Base-by-base conservation (phyloP, 2,113 vertebrate species). In the Anhinga anhinga region DNA sequence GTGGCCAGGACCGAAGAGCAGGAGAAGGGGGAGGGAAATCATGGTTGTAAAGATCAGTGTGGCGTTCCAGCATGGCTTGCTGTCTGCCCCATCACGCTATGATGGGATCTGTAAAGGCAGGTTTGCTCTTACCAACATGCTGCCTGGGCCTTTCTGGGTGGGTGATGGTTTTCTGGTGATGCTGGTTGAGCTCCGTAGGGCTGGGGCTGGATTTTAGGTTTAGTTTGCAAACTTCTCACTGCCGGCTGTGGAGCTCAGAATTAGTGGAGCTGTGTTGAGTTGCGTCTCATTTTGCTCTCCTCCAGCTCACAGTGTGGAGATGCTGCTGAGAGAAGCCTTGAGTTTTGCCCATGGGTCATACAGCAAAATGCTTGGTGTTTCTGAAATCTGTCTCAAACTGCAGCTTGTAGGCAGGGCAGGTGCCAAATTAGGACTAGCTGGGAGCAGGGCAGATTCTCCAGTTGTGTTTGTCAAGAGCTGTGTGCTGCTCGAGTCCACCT, bases 201-300 rank as follows among this genome's bases (percentile, higher is more conserved):
- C 52, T 38, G n/a, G 21, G 45, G 32, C 4, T 4, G 6, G 47
- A 15, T 61, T 23, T 58, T 61, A 25, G 29, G 50, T 38, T 84
- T 36, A 8, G 8, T n/a, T 84, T 30, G 27, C 16, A n/a, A 26
- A 40, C n/a, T 36, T 66, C 19, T 40, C 30, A 27, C 50, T 34
- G 38, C n/a, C 1, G 1, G 25, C 21, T 0, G 0, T 32, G 76
- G 61, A 42, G 76, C 47, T 42, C 50, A 34, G 86, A 21, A 2
- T 32, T 32, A 38, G 5, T 0, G 1, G 52, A 61, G 8, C 30
- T 0, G 1, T 10, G n/a, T 4, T 53, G 50, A 36, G 44, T 66
- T 2, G 1, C 3, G 2, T 67, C n/a, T 52, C 47, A 1, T 40
- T 42, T n/a, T 34, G 25, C 29, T 63, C 18, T 49, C 16, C 30